Conservation (phyloP, 2,888 invertebrate genomes). For the Alloscopus bannaensis region DNA sequence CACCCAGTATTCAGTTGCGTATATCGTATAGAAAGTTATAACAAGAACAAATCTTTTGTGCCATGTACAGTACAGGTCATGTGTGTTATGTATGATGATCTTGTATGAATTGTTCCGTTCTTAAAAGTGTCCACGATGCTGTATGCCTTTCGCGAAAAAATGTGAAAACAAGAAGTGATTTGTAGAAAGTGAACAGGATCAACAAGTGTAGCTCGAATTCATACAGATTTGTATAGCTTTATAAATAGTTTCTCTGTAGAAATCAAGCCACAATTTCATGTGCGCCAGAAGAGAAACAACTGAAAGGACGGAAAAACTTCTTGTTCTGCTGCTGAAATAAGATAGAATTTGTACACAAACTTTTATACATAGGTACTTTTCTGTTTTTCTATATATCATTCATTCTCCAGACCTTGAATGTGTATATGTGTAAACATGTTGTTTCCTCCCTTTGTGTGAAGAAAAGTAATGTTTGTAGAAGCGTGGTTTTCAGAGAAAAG, state of each 20-base stretch:
- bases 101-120: neutral
- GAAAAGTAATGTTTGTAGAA: slow-evolving; percentile 7
- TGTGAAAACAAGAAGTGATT: no score
- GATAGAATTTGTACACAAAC: slow-evolving; percentile 40
- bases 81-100: neutral
- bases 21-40: neutral
- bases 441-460: no score
- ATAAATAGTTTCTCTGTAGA: no score
- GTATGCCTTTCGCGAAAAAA: slow-evolving; percentile 12
- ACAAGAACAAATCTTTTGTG: slow-evolving; percentile 30
- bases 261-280: no score
- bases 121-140: slow-evolving; percentile 12
- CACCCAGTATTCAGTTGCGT: slow-evolving; percentile 42
- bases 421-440: neutral
- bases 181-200: no score
- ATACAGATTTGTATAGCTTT: no score
- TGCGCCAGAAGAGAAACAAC: no score
- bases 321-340: slow-evolving; percentile 33
- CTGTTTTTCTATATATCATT: neutral
- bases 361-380: slow-evolving; percentile 30
- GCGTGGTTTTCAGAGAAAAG: slow-evolving; percentile 8
- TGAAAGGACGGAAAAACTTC: no score
- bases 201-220: no score
- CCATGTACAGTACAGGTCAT: slow-evolving; percentile 26
- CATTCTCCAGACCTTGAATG: no score